Evolutionary conservation across 2,113 vertebrate genomes (phyloP).

Genomic region (Amphiprion ocellaris): DNA sequence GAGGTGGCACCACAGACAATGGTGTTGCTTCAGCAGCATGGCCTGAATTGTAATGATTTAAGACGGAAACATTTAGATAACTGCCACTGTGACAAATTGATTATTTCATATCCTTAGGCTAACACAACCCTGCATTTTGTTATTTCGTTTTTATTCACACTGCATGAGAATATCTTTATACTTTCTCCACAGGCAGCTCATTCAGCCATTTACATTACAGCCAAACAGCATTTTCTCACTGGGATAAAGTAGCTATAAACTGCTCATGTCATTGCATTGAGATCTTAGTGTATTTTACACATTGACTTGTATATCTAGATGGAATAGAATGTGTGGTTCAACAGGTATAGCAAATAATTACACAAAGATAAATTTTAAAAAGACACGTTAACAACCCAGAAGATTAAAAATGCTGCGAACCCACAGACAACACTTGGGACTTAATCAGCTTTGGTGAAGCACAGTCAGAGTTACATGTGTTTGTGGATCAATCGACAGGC

Average conservation of each 20-base stretch:
- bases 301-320: neutral
- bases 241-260: neutral
- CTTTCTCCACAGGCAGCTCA: neutral
- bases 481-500: slow-evolving; percentile 45
- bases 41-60: slow-evolving; percentile 4
- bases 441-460: slow-evolving; percentile 32
- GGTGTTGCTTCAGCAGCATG: neutral
- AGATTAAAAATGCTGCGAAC: slow-evolving; percentile 11
- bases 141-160: neutral
- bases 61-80: slow-evolving; percentile 17
- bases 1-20: neutral
- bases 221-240: neutral
- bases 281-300: neutral
- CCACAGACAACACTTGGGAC: slow-evolving; percentile 23
- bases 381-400: neutral
- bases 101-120: slow-evolving; percentile 2
- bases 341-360: slow-evolving; percentile 13
- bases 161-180: neutral
- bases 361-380: slow-evolving; percentile 6
- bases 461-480: slow-evolving; percentile 47
- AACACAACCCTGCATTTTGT: neutral
- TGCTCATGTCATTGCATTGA: neutral
- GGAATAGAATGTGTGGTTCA: neutral
- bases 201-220: slow-evolving; percentile 1
- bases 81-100: neutral